phyloP scores from a whole-genome alignment of 2,888 invertebrate genomes.

The Ectemnius cavifrons region DNA sequence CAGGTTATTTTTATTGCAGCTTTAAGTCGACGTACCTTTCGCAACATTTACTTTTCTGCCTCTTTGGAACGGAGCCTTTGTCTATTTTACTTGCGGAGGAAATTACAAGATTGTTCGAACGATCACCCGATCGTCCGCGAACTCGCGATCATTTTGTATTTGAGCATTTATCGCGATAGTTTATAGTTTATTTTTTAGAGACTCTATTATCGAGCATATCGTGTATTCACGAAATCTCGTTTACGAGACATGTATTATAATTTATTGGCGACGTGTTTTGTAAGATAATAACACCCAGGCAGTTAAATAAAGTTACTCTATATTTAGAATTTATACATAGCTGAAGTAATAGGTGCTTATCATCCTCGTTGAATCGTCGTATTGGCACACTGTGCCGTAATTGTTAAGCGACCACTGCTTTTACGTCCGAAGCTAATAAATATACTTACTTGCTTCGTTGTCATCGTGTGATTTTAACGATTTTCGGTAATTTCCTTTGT shows the following conservation, averaged over 20 bases:
- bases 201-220: slow-evolving; percentile 47
- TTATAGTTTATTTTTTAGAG: slow-evolving; percentile 53
- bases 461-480: slow-evolving; percentile 11
- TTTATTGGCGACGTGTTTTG: slow-evolving; percentile 58
- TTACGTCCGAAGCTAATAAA: slow-evolving; percentile 17
- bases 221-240: slow-evolving; percentile 45
- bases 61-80: slow-evolving; percentile 18
- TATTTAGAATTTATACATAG: slow-evolving; percentile 60
- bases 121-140: neutral
- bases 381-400: slow-evolving; percentile 41
- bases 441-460: slow-evolving; percentile 17
- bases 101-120: neutral
- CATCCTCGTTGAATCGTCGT: slow-evolving; percentile 44
- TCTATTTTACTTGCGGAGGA: slow-evolving; percentile 10
- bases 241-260: slow-evolving; percentile 59
- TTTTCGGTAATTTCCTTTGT: slow-evolving; percentile 33
- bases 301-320: slow-evolving; percentile 53
- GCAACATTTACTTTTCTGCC: slow-evolving; percentile 22
- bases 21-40: slow-evolving; percentile 33
- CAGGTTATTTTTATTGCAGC: slow-evolving; percentile 40
- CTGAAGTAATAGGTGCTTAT: slow-evolving; percentile 57
- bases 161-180: slow-evolving; percentile 41
- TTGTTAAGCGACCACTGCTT: slow-evolving; percentile 30
- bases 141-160: slow-evolving; percentile 23
- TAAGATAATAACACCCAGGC: slow-evolving; percentile 57